Base-by-base conservation (phyloP, 2,888 invertebrate species). In the Drosophila infuscata region DNA sequence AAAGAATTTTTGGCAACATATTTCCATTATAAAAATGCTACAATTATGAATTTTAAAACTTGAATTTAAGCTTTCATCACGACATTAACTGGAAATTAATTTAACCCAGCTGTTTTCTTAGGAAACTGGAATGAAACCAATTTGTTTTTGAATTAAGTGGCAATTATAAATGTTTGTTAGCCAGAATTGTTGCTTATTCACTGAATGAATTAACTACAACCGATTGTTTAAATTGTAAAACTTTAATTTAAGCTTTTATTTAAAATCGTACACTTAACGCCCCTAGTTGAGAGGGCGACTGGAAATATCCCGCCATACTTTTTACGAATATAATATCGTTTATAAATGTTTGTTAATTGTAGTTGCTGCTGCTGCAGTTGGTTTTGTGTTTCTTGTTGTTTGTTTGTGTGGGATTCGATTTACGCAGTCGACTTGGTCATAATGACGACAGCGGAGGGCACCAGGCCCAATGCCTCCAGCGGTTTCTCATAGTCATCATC, bases 401-500 rank as follows among this genome's bases (percentile, higher is more conserved):
- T 17, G 8, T 53, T 67, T 41, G 46, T 75, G 61, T 69, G 49
- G 59, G 52, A 56, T 60, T 62, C 17, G 43, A 59, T 51, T 71
- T 88, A 88, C 70, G 79, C 82, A 11, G 79, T 17, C 20, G 79
- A 62, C 58, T 85, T 88, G 46, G 88, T 88, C 85, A 85, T 83
- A 29, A 93, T 85, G 25, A 93, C 81, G 29, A 97, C 97, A 60
- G 97, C 97, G 43, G 97, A 96, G 33, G 98, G 97, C 49, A 96
- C 97, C 85, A 98, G 93, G 90, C 97, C 97, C 95, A 99, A 94
- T 79, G 95, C 94, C 81, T 96, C 96, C 76, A 99, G 94, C 0
- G 99, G 97, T 91, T 96, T 96, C 70, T 97, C 96, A 93, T 97
- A 98, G 92, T 99, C 98, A 2, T 97, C 97, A 2, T 94, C 94